Conservation (phyloP, 2,113 vertebrate species). For the Paedocypris sp. region DNA sequence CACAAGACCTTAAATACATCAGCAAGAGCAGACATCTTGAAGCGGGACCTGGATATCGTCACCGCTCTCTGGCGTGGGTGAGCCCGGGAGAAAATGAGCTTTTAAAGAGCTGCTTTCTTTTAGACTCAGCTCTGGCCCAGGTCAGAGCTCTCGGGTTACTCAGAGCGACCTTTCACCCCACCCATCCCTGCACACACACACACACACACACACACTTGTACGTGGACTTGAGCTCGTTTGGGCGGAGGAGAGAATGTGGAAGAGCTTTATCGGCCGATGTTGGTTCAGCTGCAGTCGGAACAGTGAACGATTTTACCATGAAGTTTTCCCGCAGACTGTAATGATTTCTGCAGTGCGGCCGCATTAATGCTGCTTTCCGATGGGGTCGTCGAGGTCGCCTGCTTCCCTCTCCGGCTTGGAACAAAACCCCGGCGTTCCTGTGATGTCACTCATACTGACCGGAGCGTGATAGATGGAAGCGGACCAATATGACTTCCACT, state of each 20-base stretch:
- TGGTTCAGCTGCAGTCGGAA: neutral
- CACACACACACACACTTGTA: conserved; percentile 29
- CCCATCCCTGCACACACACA: conserved; percentile 19
- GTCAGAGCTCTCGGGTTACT: conserved; percentile 36
- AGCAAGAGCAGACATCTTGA: conserved; percentile 27
- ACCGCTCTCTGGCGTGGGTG: neutral
- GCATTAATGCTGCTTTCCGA: too few species aligned
- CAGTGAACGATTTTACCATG: neutral
- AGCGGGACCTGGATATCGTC: conserved; percentile 27
- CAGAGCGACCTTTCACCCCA: conserved; percentile 22
- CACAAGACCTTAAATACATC: conserved; percentile 33
- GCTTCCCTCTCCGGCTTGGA: too few species aligned
- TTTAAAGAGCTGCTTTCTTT: conserved; percentile 22
- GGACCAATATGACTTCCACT: too few species aligned
- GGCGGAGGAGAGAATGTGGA: neutral
- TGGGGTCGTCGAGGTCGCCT: too few species aligned
- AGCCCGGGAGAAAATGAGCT: neutral
- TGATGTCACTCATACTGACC: too few species aligned
- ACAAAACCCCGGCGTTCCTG: too few species aligned
- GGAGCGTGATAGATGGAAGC: too few species aligned
- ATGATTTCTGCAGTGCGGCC: neutral
- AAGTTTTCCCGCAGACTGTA: neutral
- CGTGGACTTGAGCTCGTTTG: conserved; percentile 32
- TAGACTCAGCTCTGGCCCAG: conserved; percentile 24
- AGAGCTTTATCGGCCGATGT: neutral